Percentiles rank a stretch among this genome's conserved stretches.
Evolutionary conservation across 2,113 vertebrate genomes (phyloP).

Genomic region (Chloebia gouldiae): DNA sequence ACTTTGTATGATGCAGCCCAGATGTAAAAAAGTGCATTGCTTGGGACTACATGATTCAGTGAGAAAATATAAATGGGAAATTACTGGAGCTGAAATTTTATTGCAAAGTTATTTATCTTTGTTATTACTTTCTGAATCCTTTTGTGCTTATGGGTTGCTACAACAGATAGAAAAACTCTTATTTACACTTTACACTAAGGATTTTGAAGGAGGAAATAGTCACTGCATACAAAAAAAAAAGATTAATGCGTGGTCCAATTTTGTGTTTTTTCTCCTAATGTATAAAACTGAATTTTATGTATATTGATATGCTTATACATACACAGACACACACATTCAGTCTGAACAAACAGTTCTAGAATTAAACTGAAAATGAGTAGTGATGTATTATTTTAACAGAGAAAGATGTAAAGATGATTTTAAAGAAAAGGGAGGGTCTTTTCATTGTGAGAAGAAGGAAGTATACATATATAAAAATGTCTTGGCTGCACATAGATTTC

Average conservation of each 20-base stretch:
- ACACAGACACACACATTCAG: not conserved
- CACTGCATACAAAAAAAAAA: not conserved
- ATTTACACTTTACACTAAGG: conserved; percentile 50
- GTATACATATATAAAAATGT: not conserved
- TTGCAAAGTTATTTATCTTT: conserved; percentile 75
- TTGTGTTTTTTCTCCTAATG: not conserved
- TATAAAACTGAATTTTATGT: not conserved
- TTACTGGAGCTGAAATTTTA: conserved; percentile 77
- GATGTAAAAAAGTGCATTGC: conserved; percentile 6
- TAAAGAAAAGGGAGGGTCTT: not conserved
- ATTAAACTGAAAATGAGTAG: not conserved
- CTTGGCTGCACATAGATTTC: not conserved
- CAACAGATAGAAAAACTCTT: conserved; percentile 25
- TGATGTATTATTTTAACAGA: not conserved
- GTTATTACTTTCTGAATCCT: conserved; percentile 69
- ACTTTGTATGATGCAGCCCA: conserved; percentile 34
- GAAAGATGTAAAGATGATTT: not conserved
- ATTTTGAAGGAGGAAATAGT: not conserved
- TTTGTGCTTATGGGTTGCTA: conserved; percentile 51
- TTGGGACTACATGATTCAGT: conserved; percentile 60
- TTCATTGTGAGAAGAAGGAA: not conserved
- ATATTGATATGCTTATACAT: not conserved
- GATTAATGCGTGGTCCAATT: not conserved
- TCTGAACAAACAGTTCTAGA: not conserved
- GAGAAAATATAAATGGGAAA: conserved; percentile 77